Conservation (phyloP, 2,797 vertebrate genomes). For the Manis pentadactyla region DNA sequence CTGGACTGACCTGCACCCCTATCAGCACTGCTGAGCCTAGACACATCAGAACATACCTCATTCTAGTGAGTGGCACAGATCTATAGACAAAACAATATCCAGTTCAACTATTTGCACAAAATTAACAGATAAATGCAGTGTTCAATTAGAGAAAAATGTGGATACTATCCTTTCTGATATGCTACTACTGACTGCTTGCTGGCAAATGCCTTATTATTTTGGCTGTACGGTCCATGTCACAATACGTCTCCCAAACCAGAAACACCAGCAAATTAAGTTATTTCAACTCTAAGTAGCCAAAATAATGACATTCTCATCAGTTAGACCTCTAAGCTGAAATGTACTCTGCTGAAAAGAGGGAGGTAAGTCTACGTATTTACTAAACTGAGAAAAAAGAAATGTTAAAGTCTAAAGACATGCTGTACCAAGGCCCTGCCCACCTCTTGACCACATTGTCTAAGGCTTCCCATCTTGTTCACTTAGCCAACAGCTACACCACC, state of each 20-base stretch:
- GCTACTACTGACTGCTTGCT: background rate
- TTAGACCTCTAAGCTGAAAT: background rate
- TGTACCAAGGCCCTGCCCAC: background rate
- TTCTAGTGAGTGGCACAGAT: background rate
- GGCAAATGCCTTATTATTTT: background rate
- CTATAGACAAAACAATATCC: background rate
- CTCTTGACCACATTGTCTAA: background rate
- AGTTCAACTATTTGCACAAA: background rate
- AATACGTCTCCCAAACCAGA: background rate
- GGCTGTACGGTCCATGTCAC: background rate
- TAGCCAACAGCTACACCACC: background rate
- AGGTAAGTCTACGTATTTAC: background rate
- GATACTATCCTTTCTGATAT: background rate
- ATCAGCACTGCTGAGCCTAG: background rate
- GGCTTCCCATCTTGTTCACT: background rate
- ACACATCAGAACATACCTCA: background rate
- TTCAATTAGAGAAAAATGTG: background rate
- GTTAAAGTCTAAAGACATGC: background rate
- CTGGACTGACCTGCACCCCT: background rate
- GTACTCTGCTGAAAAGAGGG: background rate
- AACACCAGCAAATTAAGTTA: background rate
- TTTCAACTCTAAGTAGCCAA: background rate
- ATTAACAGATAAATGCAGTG: background rate
- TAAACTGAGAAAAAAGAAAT: background rate
- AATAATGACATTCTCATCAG: background rate